Base-by-base conservation (phyloP, 2,797 vertebrate genomes). In the Dallia pectoralis region DNA sequence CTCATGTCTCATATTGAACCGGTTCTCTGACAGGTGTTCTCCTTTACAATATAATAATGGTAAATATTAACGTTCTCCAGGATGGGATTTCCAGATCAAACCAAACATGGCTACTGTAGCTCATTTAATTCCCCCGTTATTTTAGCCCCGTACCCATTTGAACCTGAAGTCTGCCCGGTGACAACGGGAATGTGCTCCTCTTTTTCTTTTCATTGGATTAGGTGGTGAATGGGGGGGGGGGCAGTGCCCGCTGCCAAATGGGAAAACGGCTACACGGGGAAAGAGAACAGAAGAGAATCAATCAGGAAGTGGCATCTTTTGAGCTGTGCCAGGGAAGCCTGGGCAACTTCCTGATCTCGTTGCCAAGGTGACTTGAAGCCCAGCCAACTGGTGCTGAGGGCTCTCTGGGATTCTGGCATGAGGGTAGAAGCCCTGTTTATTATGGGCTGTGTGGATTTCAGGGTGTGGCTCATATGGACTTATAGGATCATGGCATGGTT, bases 221-320 rank as follows among this genome's bases (percentile, higher is more conserved):
- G 86, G 84, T 82, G 79, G 77, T 84, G 85, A 89, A 85, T 73
- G 71, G 71, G 40, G 56, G 65, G 74, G 18, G 40, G 56, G 65
- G 74, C 16, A 15, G 59, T 47, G 68, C 56, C 62, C 73, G 47
- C 68, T 86, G 85, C 88, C 88, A 87, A 89, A 87, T 83, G 82
- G 82, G 81, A 87, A 88, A 88, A 83, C 71, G 80, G 88, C 87
- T 80, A 87, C 88, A 88, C 81, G 78, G 85, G 67, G 81, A 81
- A 77, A 87, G 77, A 87, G 87, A 90, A 87, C 67, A 88, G 85
- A 84, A 66, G 83, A 86, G 83, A 91, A 89, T 90, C 87, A 86
- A 88, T 89, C 88, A 91, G 90, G 91, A 92, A 93, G 87, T 90
- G 89, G 85, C 89, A 89, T 88, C 86, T 83, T 91, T 91, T 91